Evolutionary conservation across 2,797 vertebrate genomes (phyloP).

Genomic region (Channa striata): DNA sequence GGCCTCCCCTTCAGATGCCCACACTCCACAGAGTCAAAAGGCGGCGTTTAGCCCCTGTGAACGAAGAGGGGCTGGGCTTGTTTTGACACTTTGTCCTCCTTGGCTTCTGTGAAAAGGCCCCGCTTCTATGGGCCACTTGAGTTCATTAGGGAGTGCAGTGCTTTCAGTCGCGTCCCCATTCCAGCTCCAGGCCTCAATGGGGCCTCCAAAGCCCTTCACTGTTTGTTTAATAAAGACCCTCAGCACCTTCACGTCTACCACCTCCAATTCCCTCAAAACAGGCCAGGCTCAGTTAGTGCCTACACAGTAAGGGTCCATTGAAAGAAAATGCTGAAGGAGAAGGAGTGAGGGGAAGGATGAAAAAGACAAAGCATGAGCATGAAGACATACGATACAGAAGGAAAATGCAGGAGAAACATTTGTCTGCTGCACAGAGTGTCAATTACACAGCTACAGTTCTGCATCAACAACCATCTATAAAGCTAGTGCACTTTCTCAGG

Average conservation of each 20-base stretch:
- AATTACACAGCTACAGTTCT: conserved; percentile 1
- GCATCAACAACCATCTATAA: conserved; percentile 3
- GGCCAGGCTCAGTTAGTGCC: conserved; percentile 55
- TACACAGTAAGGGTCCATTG: conserved; percentile 49
- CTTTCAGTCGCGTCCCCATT: conserved; percentile 82
- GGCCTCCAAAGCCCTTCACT: conserved; percentile 78
- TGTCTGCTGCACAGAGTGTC: neutral
- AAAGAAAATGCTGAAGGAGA: conserved; percentile 41
- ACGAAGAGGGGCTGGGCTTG: conserved; percentile 82
- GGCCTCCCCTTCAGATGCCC: conserved; percentile 78
- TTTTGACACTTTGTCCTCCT: conserved; percentile 87
- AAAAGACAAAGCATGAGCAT: conserved; percentile 2
- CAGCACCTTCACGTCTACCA: conserved; percentile 66
- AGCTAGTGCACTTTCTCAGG: conserved; percentile 5
- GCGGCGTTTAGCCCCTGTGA: conserved; percentile 82
- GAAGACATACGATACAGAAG: conserved; percentile 10
- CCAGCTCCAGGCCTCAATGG: conserved; percentile 77
- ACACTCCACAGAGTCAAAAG: conserved; percentile 85
- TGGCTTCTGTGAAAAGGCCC: conserved; percentile 79
- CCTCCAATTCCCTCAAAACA: conserved; percentile 69
- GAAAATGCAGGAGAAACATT: conserved; percentile 6
- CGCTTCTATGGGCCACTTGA: conserved; percentile 83
- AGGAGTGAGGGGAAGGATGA: conserved; percentile 1
- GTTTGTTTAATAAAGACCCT: conserved; percentile 86
- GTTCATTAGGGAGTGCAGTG: conserved; percentile 85